Conservation (phyloP, 2,113 vertebrate genomes). For the Ciconia stormi region DNA sequence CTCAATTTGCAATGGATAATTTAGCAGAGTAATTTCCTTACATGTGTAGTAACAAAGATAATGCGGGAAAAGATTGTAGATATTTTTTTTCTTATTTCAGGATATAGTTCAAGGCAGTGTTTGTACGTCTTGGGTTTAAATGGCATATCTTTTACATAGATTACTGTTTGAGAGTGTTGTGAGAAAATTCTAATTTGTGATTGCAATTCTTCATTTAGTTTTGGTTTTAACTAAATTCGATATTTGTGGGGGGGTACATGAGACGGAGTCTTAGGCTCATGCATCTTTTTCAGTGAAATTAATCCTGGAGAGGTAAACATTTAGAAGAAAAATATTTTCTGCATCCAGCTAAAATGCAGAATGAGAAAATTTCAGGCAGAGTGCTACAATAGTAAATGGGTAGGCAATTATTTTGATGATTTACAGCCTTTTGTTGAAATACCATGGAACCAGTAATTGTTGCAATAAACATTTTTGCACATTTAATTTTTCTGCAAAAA, state of each 20-base stretch:
- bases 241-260: background rate
- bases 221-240: background rate
- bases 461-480: conserved; percentile 47
- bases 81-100: background rate
- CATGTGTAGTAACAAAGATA: background rate
- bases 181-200: background rate
- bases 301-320: background rate
- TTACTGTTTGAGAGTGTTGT: background rate
- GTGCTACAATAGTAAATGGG: conserved; percentile 52
- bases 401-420: conserved; percentile 62
- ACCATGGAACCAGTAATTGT: conserved; percentile 42
- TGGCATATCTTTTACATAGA: background rate
- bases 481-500: conserved; percentile 53
- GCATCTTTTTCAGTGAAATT: background rate
- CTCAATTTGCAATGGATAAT: conserved; percentile 35
- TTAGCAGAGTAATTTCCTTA: conserved; percentile 30
- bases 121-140: background rate
- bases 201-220: background rate
- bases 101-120: background rate
- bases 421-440: conserved; percentile 36
- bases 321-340: background rate
- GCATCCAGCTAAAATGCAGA: conserved; percentile 26
- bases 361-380: conserved; percentile 38
- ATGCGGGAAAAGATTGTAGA: background rate
- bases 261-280: background rate